Evolutionary conservation across 2,888 invertebrate species (phyloP).

Genomic region (Empis stercorea): DNA sequence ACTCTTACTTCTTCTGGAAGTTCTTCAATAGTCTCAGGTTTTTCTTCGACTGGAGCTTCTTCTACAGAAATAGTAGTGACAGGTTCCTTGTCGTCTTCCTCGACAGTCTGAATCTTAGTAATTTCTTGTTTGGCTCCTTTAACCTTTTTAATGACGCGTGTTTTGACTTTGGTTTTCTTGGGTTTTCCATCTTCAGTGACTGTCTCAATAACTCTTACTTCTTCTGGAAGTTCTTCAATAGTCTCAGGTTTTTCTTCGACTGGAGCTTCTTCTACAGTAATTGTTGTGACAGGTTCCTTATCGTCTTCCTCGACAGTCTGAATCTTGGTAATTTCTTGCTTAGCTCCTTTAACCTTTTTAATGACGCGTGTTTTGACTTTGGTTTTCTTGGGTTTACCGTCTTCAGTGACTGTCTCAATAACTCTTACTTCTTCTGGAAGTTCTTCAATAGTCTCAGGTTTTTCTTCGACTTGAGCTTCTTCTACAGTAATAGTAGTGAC

Average conservation of each 20-base stretch:
- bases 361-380: conserved; percentile 22
- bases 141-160: conserved; percentile 28
- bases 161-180: conserved; percentile 25
- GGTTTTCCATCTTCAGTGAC: conserved; percentile 17
- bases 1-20: conserved; percentile 9
- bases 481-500: conserved; percentile 24
- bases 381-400: conserved; percentile 21
- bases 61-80: conserved; percentile 21
- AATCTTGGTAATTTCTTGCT: conserved; percentile 24
- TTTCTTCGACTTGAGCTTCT: conserved; percentile 13
- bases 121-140: conserved; percentile 24
- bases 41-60: conserved; percentile 17
- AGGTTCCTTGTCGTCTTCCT: conserved; percentile 30
- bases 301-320: conserved; percentile 25
- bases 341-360: conserved; percentile 20
- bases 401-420: conserved; percentile 11
- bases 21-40: conserved; percentile 23
- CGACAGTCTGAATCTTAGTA: conserved; percentile 31
- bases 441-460: conserved; percentile 18
- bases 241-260: conserved; percentile 14
- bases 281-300: conserved; percentile 25
- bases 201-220: conserved; percentile 24
- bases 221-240: conserved; percentile 13
- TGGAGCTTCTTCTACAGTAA: conserved; percentile 19
- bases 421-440: conserved; percentile 24